These are phyloP conservation scores for Caenorhabditis imperialis DNA, from an alignment of 2,888 invertebrate genomes.

Conservation along the genomic window DNA sequence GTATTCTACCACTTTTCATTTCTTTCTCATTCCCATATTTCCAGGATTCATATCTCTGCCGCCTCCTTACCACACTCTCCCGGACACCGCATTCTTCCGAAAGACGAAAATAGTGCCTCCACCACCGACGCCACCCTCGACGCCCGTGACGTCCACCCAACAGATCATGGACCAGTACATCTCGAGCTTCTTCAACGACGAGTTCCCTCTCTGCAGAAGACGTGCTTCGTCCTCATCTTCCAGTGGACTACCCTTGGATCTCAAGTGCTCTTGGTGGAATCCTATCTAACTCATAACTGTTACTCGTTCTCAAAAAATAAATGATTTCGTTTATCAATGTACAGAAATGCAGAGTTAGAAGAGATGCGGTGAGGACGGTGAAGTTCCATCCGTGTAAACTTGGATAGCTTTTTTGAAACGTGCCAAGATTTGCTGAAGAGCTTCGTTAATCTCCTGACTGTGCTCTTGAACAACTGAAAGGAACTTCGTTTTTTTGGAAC, in stretches of 20 bases:
- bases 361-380: too few species aligned
- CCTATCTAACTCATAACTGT: too few species aligned
- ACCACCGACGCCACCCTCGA: slow-evolving; percentile 11
- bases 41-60: slow-evolving; percentile 46
- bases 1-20: too few species aligned
- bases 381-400: slow-evolving; percentile 1
- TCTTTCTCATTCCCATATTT: slow-evolving; percentile 1
- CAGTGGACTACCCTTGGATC: slow-evolving; percentile 9
- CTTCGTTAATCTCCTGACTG: slow-evolving; percentile 11
- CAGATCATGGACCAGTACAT: slow-evolving; percentile 54
- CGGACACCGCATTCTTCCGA: slow-evolving; percentile 64
- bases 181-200: slow-evolving; percentile 39
- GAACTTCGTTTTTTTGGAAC: too few species aligned
- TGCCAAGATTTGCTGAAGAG: background rate
- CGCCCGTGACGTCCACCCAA: slow-evolving; percentile 34
- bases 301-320: too few species aligned
- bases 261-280: slow-evolving; percentile 26
- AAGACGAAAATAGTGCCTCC: slow-evolving; percentile 55
- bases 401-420: slow-evolving; percentile 18
- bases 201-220: background rate
- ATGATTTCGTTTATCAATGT: too few species aligned
- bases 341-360: too few species aligned
- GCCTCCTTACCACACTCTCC: slow-evolving; percentile 59
- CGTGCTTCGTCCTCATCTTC: too few species aligned
- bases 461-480: slow-evolving; percentile 27